Conservation (phyloP, 1,140 invertebrate species). For the Dendroctonus ponderosae region DNA sequence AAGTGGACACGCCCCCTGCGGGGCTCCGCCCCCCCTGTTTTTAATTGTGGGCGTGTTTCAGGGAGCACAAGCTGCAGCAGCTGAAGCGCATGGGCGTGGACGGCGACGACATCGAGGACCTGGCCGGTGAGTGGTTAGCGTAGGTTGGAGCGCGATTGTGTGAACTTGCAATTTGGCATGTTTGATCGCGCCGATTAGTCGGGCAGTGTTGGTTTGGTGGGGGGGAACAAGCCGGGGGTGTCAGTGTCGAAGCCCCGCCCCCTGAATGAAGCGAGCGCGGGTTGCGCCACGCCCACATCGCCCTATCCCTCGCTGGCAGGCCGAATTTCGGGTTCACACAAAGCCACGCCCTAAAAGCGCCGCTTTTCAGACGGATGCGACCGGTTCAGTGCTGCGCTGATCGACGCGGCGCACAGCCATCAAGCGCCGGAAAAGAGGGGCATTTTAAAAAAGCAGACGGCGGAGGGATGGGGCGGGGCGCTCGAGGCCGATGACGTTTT, state of each 20-base stretch:
- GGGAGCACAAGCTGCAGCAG: constrained; percentile 72
- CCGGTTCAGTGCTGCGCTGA: constrained; percentile 66
- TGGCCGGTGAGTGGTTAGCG: constrained; percentile 59
- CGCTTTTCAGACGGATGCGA: constrained; percentile 68
- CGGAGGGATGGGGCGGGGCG: constrained; percentile 69
- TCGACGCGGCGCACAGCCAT: constrained; percentile 75
- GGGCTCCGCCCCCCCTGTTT: no score
- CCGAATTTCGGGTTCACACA: constrained; percentile 28
- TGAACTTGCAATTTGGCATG: constrained; percentile 29
- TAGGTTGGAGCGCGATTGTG: neutral
- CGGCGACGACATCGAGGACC: constrained; percentile 69
- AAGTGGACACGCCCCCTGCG: constrained; percentile 35
- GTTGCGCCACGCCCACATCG: no score
- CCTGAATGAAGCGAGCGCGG: no score
- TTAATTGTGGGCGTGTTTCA: constrained; percentile 50
- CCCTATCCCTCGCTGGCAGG: no score
- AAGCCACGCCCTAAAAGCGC: neutral
- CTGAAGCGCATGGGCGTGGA: constrained; percentile 67
- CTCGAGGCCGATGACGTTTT: constrained; percentile 70
- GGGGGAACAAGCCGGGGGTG: neutral
- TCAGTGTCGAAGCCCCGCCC: neutral
- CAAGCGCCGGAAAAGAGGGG: constrained; percentile 84
- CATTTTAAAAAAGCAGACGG: constrained; percentile 82
- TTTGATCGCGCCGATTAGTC: neutral
- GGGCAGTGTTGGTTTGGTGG: neutral